Evolutionary conservation across 2,888 invertebrate species (phyloP).

Genomic region (Lomographa bimaculata): DNA sequence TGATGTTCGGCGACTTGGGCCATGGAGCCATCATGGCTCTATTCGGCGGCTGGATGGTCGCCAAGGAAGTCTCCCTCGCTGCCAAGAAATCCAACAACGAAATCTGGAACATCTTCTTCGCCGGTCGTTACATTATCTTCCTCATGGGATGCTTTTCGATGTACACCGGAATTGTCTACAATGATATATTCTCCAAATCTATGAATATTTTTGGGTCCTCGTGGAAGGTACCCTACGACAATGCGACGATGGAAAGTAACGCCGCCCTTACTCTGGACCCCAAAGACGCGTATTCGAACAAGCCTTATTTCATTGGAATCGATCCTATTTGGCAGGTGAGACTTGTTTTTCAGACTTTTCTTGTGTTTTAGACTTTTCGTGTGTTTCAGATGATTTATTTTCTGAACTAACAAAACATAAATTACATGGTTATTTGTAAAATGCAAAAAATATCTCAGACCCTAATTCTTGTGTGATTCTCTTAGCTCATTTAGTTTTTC

Average conservation of each 20-base stretch:
- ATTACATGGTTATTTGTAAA: too few species aligned
- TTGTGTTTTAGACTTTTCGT: too few species aligned
- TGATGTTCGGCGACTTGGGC: conserved; percentile 98
- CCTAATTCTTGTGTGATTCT: too few species aligned
- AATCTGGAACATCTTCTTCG: conserved; percentile 99
- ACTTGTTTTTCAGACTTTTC: conserved; percentile 1
- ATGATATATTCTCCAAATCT: conserved; percentile 98
- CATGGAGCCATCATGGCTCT: conserved; percentile 93
- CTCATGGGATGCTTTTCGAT: conserved; percentile 99
- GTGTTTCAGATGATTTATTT: too few species aligned
- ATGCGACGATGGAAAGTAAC: conserved; percentile 71
- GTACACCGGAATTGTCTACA: conserved; percentile 98
- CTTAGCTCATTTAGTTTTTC: too few species aligned
- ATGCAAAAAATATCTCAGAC: too few species aligned
- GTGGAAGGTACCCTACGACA: conserved; percentile 87
- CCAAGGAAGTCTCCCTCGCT: conserved; percentile 90
- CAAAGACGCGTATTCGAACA: conserved; percentile 74
- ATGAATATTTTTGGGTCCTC: conserved; percentile 96
- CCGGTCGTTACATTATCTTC: conserved; percentile 98
- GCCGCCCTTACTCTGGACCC: conserved; percentile 87
- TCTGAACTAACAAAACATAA: too few species aligned
- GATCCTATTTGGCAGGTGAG: conserved; percentile 90
- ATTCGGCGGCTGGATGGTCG: conserved; percentile 92
- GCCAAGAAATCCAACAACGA: conserved; percentile 88
- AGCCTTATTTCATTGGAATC: conserved; percentile 95